Base-by-base conservation (phyloP, 2,888 invertebrate genomes). In the Steinernema carpocapsae region DNA sequence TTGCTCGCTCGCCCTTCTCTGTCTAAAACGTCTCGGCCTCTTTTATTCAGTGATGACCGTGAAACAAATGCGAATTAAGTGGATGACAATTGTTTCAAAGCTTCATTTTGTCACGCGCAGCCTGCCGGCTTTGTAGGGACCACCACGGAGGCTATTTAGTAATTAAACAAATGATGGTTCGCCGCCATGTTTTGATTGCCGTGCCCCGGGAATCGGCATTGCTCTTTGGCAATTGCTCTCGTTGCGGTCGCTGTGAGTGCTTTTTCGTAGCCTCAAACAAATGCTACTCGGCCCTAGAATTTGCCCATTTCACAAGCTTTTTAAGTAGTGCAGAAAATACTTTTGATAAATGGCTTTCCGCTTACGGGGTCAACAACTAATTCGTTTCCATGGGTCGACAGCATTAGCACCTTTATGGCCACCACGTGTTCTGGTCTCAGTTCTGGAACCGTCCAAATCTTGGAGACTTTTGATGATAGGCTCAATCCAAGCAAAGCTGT, bases 81-180 rank as follows among this genome's bases (percentile, higher is more conserved):
- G 26, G 12, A 22, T 22, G 22, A 26, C 12, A 7, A 56, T 51
- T 56, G 56, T 56, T 56, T 56, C 56, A 26, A 56, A 51, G 6
- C 14, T 56, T 19, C 56, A 22, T 56, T 56, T 22, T 2, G 14
- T 51, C 51, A 51, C 51, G 56, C 26, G 22, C 14, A 4, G 22
- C 26, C 10, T 19, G 22, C 14, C 56, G 6, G 56, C 56, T 48
- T 48, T 48, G 2, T 19, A 26, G 32, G 29, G 64, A 64, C 64
- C 64, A 64, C 32, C 64, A 64, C 12, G 2, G 64, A 26, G 64
- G 64, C 32, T 32, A 64, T 64, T 64, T 64, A 32, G 26, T 64
- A 64, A 64, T 64, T 64, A 17, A 64, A 64, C 64, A 64, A 64
- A 64, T 37, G 32, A 32, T 56, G 64, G 64, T 7, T 14, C 64